Evolutionary conservation across 2,113 vertebrate genomes (phyloP), one percentile per base, ranked within the genome.

Genomic region (Alectura lathami): DNA sequence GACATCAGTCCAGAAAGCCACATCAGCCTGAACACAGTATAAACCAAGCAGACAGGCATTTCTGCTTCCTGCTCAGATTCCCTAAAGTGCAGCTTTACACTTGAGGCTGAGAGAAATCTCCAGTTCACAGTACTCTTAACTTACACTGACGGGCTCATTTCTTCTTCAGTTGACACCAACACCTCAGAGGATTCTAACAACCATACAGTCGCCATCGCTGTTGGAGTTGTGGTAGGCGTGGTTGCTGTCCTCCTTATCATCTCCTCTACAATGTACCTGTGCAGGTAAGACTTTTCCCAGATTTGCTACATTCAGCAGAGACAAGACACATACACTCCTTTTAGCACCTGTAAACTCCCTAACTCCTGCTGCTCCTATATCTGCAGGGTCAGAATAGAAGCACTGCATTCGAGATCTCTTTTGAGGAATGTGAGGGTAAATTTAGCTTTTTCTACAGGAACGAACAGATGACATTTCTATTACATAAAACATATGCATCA

Each of bases 231-330:
- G 27, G 78, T 68, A 38, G 88, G 91, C 1, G n/a, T 82, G 11
- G 29, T 17, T 81, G 30, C 94, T 9, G n/a, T 96, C 5, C 6
- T 78, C 36, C 38, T 96, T 30, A 11, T 96, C 42, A 10, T 94
- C 62, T n/a, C 67, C 34, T 42, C 84, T 18, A 1, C 56, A 13
- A 51, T 86, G n/a, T 95, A 4, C 59, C 13, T 69, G n/a, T n/a
- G 3, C 83, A 67, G 95, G 97, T 98, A 95, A 91, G 96, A 51
- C 34, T 53, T 85, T 34, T 54, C n/a, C 15, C 60, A 84, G 40
- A 50, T 60, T 66, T 54, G 24, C n/a, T 32, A 66, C 3, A 0
- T 42, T 59, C 74, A 53, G 30, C 62, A 77, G 36, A 83, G 42
- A n/a, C 40, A 72, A 88, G 29, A 56, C 32, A 10, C 26, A 22